Evolutionary conservation across 1,140 invertebrate species (phyloP), one percentile per base, ranked within the genome.

Genomic region (Matsumurasca onukii): DNA sequence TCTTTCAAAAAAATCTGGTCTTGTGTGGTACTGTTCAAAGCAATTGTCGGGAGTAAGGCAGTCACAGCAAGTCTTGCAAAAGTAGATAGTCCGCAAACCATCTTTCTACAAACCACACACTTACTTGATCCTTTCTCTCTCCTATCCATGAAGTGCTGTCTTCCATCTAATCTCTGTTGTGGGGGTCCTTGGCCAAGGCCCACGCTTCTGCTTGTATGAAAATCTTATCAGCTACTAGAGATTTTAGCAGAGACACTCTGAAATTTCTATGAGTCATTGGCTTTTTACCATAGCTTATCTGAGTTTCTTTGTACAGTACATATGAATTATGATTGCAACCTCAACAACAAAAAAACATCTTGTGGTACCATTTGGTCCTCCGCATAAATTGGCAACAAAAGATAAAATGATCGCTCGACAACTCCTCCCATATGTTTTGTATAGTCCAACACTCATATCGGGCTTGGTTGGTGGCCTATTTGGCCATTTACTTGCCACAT

Each of bases 371-470:
- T 52, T 52, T 52, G 12, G 20, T 24, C 20, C 49, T 52, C 3
- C 49, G 12, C 49, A 52, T 52, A 52, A 52, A 52, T 20, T 52
- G 49, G 27, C 30, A 25, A 5, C 22, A 61, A 13, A 5, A 25
- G 9, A 61, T 61, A 20, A 61, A 61, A 20, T 61, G 57, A 30
- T 31, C 57, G 22, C 51, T 55, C 78, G n/a, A 76, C 78, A 76
- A 80, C 77, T 71, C 80, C 78, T 15, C 80, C 79, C 55, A 78
- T 78, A 75, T 80, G 80, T 69, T 79, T 77, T 77, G 57, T 31
- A 24, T 29, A 30, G 25, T 66, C 31, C 17, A 70, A 70, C 12
- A 27, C 24, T 22, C 30, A 61, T 27, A 61, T 61, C 29, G 3
- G 57, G 57, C 20, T 25, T 61, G 25, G 57, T 61, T 27, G 57